Evolutionary conservation across 2,888 invertebrate genomes (phyloP).

Genomic region (Hirtodrosophila histrioides): DNA sequence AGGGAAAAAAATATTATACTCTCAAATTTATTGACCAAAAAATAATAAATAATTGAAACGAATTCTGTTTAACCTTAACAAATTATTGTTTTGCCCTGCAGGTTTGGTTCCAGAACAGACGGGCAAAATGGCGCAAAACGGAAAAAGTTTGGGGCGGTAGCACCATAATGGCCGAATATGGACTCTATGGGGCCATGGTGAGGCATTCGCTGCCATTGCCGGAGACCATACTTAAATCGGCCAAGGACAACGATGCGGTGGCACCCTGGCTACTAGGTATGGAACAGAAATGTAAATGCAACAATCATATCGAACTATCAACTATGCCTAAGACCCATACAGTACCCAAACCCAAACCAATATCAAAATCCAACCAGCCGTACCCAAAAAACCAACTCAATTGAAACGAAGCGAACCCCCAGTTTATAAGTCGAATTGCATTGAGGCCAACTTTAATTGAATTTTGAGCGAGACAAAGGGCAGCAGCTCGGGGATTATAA

Average conservation of each 20-base stretch:
- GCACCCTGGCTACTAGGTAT: constrained; percentile 99
- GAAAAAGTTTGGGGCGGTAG: constrained; percentile 99
- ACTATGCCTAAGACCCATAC: constrained; percentile 9
- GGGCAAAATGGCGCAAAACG: constrained; percentile 99
- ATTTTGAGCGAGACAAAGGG: constrained; percentile 65
- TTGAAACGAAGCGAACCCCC: constrained; percentile 1
- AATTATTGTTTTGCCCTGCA: constrained; percentile 84
- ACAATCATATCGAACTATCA: constrained; percentile 74
- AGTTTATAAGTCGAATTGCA: constrained; percentile 28
- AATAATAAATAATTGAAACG: no score
- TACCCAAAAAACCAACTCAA: neutral
- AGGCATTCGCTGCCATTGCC: constrained; percentile 99
- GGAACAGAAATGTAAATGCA: constrained; percentile 85
- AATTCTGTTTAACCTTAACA: neutral
- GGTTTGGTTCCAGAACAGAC: constrained; percentile 98
- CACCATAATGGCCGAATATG: constrained; percentile 99
- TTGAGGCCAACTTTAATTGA: constrained; percentile 62
- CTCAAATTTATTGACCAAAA: no score
- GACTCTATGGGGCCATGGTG: constrained; percentile 99
- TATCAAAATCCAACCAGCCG: neutral
- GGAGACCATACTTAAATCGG: constrained; percentile 98
- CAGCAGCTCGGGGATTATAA: constrained; percentile 67
- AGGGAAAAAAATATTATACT: no score
- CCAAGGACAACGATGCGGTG: constrained; percentile 97
- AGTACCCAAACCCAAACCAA: neutral